phyloP scores from a whole-genome alignment of 2,113 vertebrate genomes.

The Scolopax mira region DNA sequence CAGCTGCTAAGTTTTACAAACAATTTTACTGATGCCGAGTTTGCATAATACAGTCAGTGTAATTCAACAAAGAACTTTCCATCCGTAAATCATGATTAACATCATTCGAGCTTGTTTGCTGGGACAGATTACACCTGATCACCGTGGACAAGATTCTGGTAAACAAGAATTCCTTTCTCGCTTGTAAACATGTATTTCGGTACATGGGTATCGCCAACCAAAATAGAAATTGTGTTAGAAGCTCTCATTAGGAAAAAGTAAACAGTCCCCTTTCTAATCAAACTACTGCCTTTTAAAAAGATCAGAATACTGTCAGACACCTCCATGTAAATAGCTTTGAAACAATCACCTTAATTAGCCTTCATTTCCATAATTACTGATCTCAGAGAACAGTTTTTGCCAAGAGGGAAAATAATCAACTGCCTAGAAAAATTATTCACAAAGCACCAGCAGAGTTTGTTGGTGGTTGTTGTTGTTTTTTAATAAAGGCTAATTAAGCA shows the following conservation, averaged over 20 bases:
- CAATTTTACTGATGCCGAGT: not conserved
- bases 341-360: not conserved
- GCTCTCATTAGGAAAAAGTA: not conserved
- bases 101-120: not conserved
- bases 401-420: not conserved
- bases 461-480: not conserved
- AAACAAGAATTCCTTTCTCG: not conserved
- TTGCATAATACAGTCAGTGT: not conserved
- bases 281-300: not conserved
- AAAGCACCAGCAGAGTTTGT: slow-evolving; percentile 20
- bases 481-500: slow-evolving; percentile 60
- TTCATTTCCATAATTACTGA: slow-evolving; percentile 24
- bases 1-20: not conserved
- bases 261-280: not conserved
- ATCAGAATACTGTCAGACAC: not conserved
- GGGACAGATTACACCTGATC: not conserved
- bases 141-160: not conserved
- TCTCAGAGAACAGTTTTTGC: not conserved
- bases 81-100: not conserved
- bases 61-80: not conserved
- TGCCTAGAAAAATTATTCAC: slow-evolving; percentile 56
- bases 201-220: not conserved
- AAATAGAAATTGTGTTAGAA: not conserved
- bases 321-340: not conserved
- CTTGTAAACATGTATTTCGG: not conserved